These are phyloP conservation scores for Platycheirus albimanus DNA, from an alignment of 2,888 invertebrate genomes.

Conservation along the genomic window DNA sequence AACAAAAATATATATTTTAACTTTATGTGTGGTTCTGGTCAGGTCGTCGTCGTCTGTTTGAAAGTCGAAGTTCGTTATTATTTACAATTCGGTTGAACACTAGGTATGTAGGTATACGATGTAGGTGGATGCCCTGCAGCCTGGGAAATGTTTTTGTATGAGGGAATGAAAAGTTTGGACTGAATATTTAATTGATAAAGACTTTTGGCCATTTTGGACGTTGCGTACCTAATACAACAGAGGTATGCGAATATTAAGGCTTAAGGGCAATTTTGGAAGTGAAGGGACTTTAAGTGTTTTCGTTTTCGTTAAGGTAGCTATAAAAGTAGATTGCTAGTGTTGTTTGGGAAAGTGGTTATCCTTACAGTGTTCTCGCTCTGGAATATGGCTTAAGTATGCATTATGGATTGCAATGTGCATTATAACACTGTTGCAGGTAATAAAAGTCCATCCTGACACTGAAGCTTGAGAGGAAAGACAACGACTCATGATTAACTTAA, in stretches of 20 bases:
- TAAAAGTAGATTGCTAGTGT: background rate
- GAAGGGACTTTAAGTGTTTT: slow-evolving; percentile 10
- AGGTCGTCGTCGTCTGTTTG: slow-evolving; percentile 11
- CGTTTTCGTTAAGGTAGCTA: background rate
- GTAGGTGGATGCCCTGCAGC: background rate
- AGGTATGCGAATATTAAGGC: slow-evolving; percentile 29
- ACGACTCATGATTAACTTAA: too few species aligned
- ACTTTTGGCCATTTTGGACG: slow-evolving; percentile 39
- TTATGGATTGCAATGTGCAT: too few species aligned
- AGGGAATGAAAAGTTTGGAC: slow-evolving; percentile 22
- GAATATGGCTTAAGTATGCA: too few species aligned
- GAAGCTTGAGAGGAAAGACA: too few species aligned
- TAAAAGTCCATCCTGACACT: too few species aligned
- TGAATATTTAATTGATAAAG: slow-evolving; percentile 67
- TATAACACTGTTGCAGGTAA: too few species aligned
- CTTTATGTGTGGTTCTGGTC: background rate
- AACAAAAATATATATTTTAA: slow-evolving; percentile 20
- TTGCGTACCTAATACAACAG: slow-evolving; percentile 1
- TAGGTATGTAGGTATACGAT: background rate
- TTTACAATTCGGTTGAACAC: slow-evolving; percentile 49
- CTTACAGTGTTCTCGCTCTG: too few species aligned
- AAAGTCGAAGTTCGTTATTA: slow-evolving; percentile 48
- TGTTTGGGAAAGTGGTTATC: background rate
- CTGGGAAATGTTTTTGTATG: background rate
- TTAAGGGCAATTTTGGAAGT: slow-evolving; percentile 28